These are phyloP conservation scores for Capromys pilorides DNA, from an alignment of 2,797 vertebrate species.

Conservation along the genomic window DNA sequence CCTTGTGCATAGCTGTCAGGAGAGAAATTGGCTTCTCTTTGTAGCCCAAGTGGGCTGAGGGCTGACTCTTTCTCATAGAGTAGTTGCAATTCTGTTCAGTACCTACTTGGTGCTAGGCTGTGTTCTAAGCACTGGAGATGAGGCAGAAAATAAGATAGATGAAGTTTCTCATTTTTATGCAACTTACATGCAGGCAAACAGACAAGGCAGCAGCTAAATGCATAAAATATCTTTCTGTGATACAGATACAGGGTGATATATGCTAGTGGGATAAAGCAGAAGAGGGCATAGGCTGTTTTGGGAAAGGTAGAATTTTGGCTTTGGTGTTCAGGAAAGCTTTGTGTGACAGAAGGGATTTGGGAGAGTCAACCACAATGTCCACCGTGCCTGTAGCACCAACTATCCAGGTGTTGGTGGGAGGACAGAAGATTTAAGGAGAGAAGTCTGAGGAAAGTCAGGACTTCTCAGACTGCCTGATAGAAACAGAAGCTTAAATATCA, in stretches of 20 bases:
- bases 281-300: not conserved
- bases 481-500: not conserved
- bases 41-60: not conserved
- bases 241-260: not conserved
- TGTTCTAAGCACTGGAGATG: not conserved
- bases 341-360: not conserved
- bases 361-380: not conserved
- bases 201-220: not conserved
- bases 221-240: not conserved
- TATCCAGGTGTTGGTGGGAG: not conserved
- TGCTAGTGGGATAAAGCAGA: not conserved
- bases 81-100: not conserved
- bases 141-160: not conserved
- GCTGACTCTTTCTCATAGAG: not conserved
- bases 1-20: not conserved
- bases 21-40: not conserved
- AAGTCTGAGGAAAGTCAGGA: not conserved
- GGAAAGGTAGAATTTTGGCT: not conserved
- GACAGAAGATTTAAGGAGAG: not conserved
- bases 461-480: not conserved
- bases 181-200: not conserved
- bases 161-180: not conserved
- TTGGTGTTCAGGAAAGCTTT: not conserved
- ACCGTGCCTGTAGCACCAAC: no score
- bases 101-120: not conserved